A percentile compares a stretch with the other conserved stretches of the same genome.
Conservation (phyloP, 2,888 invertebrate species). For the Lapara coniferarum region DNA sequence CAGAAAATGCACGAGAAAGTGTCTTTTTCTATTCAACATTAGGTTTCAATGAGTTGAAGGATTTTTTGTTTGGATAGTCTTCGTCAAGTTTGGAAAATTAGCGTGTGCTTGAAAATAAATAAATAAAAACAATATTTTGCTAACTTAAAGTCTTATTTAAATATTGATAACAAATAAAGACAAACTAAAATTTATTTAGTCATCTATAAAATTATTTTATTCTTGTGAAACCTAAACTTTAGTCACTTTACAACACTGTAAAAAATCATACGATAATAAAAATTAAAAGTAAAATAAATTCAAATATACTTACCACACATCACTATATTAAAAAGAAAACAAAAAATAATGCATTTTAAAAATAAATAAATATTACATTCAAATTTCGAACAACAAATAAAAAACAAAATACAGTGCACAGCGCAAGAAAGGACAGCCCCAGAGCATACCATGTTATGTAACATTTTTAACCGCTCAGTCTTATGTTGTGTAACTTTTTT, state of each 20-base stretch:
- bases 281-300: not conserved
- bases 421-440: constrained; percentile 44
- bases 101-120: constrained; percentile 41
- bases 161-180: too few species aligned
- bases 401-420: constrained; percentile 35
- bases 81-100: constrained; percentile 44
- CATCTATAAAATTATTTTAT: too few species aligned
- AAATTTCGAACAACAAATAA: constrained; percentile 2
- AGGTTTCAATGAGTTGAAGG: constrained; percentile 24
- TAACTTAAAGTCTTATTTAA: not conserved
- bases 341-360: too few species aligned
- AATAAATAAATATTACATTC: constrained; percentile 1
- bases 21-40: constrained; percentile 24
- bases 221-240: too few species aligned
- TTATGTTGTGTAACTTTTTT: constrained; percentile 67
- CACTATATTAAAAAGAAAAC: too few species aligned
- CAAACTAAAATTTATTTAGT: too few species aligned
- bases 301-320: not conserved
- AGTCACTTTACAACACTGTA: too few species aligned
- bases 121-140: constrained; percentile 22
- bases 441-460: constrained; percentile 33
- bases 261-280: too few species aligned
- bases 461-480: constrained; percentile 74
- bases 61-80: constrained; percentile 16
- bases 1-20: constrained; percentile 18